Base-by-base conservation (phyloP, 2,888 invertebrate genomes). In the Nudaria mundana region DNA sequence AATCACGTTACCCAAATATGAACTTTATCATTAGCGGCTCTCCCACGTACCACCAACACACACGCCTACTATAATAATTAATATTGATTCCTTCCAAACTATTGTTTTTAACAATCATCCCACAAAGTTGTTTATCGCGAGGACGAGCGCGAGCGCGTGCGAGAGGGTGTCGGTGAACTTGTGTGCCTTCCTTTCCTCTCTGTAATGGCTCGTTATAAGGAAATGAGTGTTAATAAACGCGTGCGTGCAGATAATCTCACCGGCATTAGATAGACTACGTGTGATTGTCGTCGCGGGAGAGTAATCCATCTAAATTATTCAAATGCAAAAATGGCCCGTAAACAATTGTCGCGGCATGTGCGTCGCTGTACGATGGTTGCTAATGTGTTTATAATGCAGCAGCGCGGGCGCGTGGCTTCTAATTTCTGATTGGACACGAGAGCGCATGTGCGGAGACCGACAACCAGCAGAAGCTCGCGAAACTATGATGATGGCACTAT, bases 271-370 rank as follows among this genome's bases (percentile, higher is more conserved):
- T 24, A 32, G 30, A 47, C 44, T 59, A n/a, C 23, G 33, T 30
- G 34, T 40, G 34, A 34, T 18, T 40, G 29, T 30, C 34, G 34
- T 24, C 13, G 16, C 29, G 13, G 23, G n/a, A n/a, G n/a, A 16
- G 24, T 15, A 15, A 68, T 68, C 64, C 54, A 68, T 72, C 67
- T 67, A 66, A 65, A 76, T 74, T 70, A 76, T 75, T 74, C 57
- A 71, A 73, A 76, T 73, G 59, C 56, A 59, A 60, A 66, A 66
- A 74, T 75, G 62, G 58, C 49, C 65, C 72, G 63, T 70, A 66
- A 69, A 70, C 70, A 70, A 71, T 71, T 48, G 61, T 41, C 50
- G 36, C 44, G 30, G 24, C 40, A 40, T 40, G 40, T 30, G 18
- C n/a, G n/a, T n/a, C n/a, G n/a, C n/a, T n/a, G n/a, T n/a, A n/a